A percentile compares a stretch with the other conserved stretches of the same genome.
Evolutionary conservation across 2,888 invertebrate genomes (phyloP).

Genomic region (Agrotis exclamationis): DNA sequence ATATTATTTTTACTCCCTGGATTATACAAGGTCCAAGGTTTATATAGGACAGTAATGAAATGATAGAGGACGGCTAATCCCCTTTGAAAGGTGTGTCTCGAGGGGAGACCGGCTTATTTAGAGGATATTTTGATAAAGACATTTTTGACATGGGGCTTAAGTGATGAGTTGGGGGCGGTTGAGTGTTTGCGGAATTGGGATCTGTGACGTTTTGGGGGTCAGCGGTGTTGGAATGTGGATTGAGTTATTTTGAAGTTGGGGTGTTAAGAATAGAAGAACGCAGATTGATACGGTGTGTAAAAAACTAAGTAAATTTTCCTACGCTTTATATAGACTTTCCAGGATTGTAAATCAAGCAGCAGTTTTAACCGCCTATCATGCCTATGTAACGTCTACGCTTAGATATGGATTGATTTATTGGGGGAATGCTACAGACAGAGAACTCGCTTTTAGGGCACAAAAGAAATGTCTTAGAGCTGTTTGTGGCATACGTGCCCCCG

Average conservation of each 20-base stretch:
- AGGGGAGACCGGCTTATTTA: constrained; percentile 33
- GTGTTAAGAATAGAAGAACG: no score
- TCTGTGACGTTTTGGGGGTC: not conserved
- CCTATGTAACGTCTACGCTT: no score
- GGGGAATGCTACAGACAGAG: no score
- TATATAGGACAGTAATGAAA: constrained; percentile 55
- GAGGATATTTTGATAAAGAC: constrained; percentile 47
- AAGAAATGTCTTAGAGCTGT: no score
- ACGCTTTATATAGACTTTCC: no score
- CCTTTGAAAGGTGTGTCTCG: constrained; percentile 53
- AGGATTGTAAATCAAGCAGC: no score
- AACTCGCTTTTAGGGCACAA: no score
- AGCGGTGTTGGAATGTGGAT: not conserved
- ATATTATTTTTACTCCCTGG: constrained; percentile 47
- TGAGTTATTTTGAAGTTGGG: not conserved
- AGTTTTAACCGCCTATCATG: no score
- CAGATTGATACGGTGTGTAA: no score
- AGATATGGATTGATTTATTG: no score
- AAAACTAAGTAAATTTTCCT: no score
- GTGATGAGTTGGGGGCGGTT: constrained; percentile 25
- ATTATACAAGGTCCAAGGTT: constrained; percentile 30
- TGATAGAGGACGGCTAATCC: constrained; percentile 56
- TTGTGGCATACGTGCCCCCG: no score
- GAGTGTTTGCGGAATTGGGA: constrained; percentile 26
- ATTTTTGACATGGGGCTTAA: constrained; percentile 44